Base-by-base conservation (phyloP, 2,113 vertebrate species). In the Lagopus muta region DNA sequence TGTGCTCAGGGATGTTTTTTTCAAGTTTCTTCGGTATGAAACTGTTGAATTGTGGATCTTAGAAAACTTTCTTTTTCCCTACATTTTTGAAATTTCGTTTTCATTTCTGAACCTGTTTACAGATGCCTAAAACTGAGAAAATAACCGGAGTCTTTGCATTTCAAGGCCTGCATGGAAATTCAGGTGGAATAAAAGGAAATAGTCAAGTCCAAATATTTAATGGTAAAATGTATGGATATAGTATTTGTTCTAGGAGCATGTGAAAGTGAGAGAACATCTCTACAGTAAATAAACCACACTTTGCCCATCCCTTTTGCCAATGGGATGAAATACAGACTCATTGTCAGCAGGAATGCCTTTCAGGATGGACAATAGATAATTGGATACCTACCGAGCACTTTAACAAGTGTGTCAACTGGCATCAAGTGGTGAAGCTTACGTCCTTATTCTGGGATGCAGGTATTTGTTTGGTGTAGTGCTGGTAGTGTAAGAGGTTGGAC, bases 361-460 rank as follows among this genome's bases (percentile, higher is more conserved):
- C 88, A 93, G 93, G 76, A 88, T 61, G 36, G 57, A 93, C 76
- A 94, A 57, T 88, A 69, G 88, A 80, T 88, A 88, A 72, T 5
- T 90, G 88, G 86, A 90, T 79, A 82, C 88, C 88, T 55, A 86
- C 88, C 72, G 92, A 92, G 93, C 30, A 52, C 86, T 90, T 88
- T 22, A 92, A 88, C 88, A 83, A 93, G 86, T 81, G 65, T 93
- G 90, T 95, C 80, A 93, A 81, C 92, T 86, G 79, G 92, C 69
- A 67, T 78, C 61, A 69, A 91, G 88, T 81, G 82, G 82, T 95
- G 79, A 90, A 96, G 69, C 18, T 0, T 88, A 57, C 94, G 22
- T 65, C 88, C 76, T 78, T 75, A 69, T 65, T 70, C 86, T 94
- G 76, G 80, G 86, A 90, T 78, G 86, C 20, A 40, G 88, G 48